phyloP scores from a whole-genome alignment of 2,888 invertebrate genomes.

The Onthophagus sagittarius region DNA sequence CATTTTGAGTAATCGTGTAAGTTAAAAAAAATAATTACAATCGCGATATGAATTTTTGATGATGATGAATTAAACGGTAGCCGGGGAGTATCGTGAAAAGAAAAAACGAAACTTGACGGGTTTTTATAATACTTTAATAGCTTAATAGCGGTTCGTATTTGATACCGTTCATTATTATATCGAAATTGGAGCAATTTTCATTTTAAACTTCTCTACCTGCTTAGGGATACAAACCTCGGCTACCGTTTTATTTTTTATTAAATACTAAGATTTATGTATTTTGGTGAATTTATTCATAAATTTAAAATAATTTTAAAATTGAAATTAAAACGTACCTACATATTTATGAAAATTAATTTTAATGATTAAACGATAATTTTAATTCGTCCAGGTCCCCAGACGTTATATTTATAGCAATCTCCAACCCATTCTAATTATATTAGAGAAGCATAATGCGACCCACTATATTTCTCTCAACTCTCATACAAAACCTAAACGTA shows the following conservation, averaged over 20 bases:
- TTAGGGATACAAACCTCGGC: neutral
- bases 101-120: neutral
- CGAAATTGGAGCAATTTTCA: conserved; percentile 21
- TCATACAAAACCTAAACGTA: neutral
- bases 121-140: neutral
- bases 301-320: too few species aligned
- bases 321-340: too few species aligned
- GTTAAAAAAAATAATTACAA: neutral
- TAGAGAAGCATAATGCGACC: neutral
- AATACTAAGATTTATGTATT: neutral
- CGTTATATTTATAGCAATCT: neutral
- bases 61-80: neutral
- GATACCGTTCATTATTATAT: conserved; percentile 23
- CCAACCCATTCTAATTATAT: neutral
- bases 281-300: too few species aligned
- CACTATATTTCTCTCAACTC: neutral
- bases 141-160: conserved; percentile 21
- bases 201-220: conserved; percentile 2
- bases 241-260: neutral
- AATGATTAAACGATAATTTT: neutral
- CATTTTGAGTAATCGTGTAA: neutral
- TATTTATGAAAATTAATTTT: too few species aligned
- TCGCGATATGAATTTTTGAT: neutral
- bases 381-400: neutral
- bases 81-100: neutral